Base-by-base conservation (phyloP, 2,797 vertebrate species). In the Sebastes paucispinis region DNA sequence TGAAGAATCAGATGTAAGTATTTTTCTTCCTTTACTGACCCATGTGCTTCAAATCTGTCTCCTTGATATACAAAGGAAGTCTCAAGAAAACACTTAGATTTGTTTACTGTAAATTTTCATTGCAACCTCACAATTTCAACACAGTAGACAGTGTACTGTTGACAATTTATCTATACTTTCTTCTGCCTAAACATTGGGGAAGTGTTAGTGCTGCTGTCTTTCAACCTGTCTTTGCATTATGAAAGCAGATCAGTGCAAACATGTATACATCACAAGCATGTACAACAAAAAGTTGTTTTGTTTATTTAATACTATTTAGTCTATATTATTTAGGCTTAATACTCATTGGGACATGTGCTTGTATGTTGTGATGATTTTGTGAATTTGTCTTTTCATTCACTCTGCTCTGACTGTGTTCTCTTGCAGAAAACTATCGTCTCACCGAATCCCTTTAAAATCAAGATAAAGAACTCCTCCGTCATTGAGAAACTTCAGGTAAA, bases 401-500 rank as follows among this genome's bases (percentile, higher is more conserved):
- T 57, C 14, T 65, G 10, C 1, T 52, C 13, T 55, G 18, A 39
- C 13, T 39, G 14, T 64, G 12, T 62, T 76, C 27, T 85, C 29
- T 57, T 79, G 9, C 91, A 95, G 95, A 95, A 92, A 88, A 62
- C 83, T 0, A 18, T 24, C 1, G 27, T 86, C 50, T 84, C 91
- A 27, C 69, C 91, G 47, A 89, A 87, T 43, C 91, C 90, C n/a
- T 76, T 92, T 8, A 95, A 93, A 77, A 75, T 89, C 54, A 95
- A 93, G 83, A 77, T 87, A 75, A 95, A 89, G 89, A 95, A 82
- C 88, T 95, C 94, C 1, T 50, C 93, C 14, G 67, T 95, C 73
- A 94, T 96, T 11, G 95, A 94, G 74, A 95, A 93, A 72, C 91
- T 96, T 39, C 95, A 96, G 95, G 95, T 96, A 57, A 20, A 82